A percentile compares a stretch with the other conserved stretches of the same genome.
Evolutionary conservation across 1,140 invertebrate species (phyloP).

Genomic region (Cheumatopsyche charites): DNA sequence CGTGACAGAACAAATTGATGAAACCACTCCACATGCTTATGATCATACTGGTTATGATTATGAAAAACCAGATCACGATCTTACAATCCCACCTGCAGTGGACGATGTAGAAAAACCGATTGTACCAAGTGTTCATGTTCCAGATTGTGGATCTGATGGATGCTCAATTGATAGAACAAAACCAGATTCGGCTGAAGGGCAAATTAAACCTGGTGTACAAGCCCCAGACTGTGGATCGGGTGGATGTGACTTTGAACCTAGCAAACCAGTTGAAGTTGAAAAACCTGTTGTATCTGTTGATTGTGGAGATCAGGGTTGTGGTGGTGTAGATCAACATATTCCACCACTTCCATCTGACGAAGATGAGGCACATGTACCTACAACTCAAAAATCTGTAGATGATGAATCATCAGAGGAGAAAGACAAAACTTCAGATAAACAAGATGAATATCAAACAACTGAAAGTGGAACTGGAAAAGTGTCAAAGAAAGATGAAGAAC

Average conservation of each 20-base stretch:
- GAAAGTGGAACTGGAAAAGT: conserved; percentile 39
- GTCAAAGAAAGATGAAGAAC: conserved; percentile 43
- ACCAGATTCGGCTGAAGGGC: conserved; percentile 40
- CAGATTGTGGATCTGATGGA: conserved; percentile 38
- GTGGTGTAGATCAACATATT: neutral
- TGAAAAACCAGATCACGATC: conserved; percentile 38
- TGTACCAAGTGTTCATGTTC: conserved; percentile 47
- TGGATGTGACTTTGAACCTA: conserved; percentile 29
- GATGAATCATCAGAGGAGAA: conserved; percentile 9
- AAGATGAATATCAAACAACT: conserved; percentile 20
- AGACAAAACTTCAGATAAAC: conserved; percentile 7
- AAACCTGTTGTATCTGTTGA: conserved; percentile 15
- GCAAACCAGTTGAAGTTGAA: conserved; percentile 29
- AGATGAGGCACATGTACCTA: conserved; percentile 26
- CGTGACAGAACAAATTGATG: conserved; percentile 36
- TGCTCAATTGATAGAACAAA: conserved; percentile 37
- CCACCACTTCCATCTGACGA: conserved; percentile 20
- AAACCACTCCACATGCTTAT: neutral
- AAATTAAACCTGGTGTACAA: conserved; percentile 49
- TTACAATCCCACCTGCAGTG: conserved; percentile 29
- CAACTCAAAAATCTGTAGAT: neutral
- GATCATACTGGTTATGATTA: conserved; percentile 21
- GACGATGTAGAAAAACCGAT: conserved; percentile 49
- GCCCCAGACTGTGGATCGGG: conserved; percentile 35
- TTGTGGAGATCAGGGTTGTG: neutral